These are phyloP conservation scores for Ancistrus triradiatus DNA, from an alignment of 2,113 vertebrate species.

Conservation along the genomic window DNA sequence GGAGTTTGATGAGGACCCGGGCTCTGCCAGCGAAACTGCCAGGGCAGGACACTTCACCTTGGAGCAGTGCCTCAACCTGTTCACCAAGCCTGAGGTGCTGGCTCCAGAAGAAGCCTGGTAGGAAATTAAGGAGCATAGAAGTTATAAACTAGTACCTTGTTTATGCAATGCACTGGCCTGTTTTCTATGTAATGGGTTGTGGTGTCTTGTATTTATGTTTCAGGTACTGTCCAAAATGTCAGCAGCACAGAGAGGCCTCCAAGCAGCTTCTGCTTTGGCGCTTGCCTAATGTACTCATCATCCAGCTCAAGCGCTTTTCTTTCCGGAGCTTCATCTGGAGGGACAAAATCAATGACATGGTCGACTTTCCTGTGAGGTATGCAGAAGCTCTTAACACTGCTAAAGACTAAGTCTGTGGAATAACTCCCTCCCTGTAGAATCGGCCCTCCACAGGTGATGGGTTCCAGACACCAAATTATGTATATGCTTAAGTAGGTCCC, in stretches of 20 bases:
- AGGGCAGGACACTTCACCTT: slow-evolving; percentile 93
- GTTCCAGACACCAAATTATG: too few relatives aligned
- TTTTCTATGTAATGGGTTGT: too few relatives aligned
- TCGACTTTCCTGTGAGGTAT: slow-evolving; percentile 95
- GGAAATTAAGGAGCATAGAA: slow-evolving; percentile 38
- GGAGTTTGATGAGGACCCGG: slow-evolving; percentile 86
- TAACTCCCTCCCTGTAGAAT: too few relatives aligned
- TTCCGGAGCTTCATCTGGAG: slow-evolving; percentile 98
- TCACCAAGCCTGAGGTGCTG: slow-evolving; percentile 94
- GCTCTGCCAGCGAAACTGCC: slow-evolving; percentile 87
- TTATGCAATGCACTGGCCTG: background rate
- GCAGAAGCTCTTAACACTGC: background rate
- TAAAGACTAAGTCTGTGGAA: too few relatives aligned
- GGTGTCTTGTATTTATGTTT: too few relatives aligned
- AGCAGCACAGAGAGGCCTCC: slow-evolving; percentile 93
- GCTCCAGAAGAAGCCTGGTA: slow-evolving; percentile 97
- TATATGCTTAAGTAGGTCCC: too few relatives aligned
- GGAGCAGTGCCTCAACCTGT: slow-evolving; percentile 96
- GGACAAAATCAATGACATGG: slow-evolving; percentile 98
- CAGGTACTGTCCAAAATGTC: slow-evolving; percentile 97
- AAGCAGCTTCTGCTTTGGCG: slow-evolving; percentile 96
- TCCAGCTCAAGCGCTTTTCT: slow-evolving; percentile 98
- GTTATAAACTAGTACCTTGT: background rate
- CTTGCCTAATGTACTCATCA: slow-evolving; percentile 91
- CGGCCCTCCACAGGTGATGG: too few relatives aligned